Conservation (phyloP, 2,888 invertebrate species). For the Heterodera filipjevi region DNA sequence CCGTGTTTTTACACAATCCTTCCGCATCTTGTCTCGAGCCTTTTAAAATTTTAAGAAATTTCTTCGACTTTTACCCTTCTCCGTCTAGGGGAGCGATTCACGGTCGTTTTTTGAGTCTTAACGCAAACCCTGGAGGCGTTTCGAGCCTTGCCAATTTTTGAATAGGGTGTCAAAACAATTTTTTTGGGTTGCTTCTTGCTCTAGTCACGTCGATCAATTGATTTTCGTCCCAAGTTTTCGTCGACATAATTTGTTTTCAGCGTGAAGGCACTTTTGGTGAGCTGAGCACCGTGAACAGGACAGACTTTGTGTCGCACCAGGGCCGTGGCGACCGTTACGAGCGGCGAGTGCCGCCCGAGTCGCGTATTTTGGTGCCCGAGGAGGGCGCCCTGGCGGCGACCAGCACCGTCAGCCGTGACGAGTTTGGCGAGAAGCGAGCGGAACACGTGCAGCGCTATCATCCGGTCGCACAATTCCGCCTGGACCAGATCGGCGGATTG, state of each 20-base stretch:
- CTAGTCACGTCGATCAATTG: too few species aligned
- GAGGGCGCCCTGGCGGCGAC: constrained; percentile 26
- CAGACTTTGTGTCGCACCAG: constrained; percentile 22
- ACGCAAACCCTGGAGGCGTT: too few species aligned
- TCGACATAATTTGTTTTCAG: background rate
- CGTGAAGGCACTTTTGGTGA: constrained; percentile 13
- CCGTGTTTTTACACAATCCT: too few species aligned
- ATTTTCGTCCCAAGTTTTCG: constrained; percentile 40
- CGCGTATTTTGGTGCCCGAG: constrained; percentile 7
- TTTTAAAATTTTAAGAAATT: too few species aligned
- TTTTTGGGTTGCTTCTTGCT: too few species aligned
- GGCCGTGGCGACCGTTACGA: constrained; percentile 15
- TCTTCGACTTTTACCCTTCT: too few species aligned
- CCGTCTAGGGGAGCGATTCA: too few species aligned
- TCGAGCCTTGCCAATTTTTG: too few species aligned
- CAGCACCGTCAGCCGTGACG: constrained; percentile 40
- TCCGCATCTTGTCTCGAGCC: too few species aligned
- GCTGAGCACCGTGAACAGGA: constrained; percentile 20
- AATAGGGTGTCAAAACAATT: too few species aligned
- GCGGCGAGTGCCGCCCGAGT: constrained; percentile 21
- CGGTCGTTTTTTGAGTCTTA: too few species aligned
- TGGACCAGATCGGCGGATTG: too few species aligned
- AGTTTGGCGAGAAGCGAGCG: constrained; percentile 38
- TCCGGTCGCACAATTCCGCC: background rate
- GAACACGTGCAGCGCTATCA: constrained; percentile 31